Base-by-base conservation (phyloP, 1,140 invertebrate species). In the Drosophila neocordata region DNA sequence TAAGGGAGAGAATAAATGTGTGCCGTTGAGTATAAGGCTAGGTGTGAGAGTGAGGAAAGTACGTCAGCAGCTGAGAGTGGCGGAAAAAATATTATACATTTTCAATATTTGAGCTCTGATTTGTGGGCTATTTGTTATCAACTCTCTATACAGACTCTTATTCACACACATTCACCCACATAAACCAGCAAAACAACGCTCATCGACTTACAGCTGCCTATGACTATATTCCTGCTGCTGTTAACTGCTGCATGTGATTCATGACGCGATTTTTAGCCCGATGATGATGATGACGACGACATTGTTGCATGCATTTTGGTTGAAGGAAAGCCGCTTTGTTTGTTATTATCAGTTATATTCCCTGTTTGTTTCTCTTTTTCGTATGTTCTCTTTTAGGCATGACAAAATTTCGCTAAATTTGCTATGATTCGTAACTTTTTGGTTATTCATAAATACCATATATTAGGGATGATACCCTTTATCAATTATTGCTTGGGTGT, bases 51-150 rank as follows among this genome's bases (percentile, higher is more conserved):
- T 57, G 59, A 13, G 56, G 64, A 38, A 74, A 74, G 55, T 73
- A 79, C 76, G 77, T 77, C 69, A 83, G 79, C 79, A 78, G 75
- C 80, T 76, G 59, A 66, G 13, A 24, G 61, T 61, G 41, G 58
- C 65, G 61, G 73, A 65, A 48, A 27, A 24, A 38, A 18, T 2
- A 24, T 4, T 24, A 41, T 68, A 68, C 65, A 73, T 74, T 59
- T 81, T 87, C 62, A 78, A 65, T 75, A 52, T 69, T 79, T 67
- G 34, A 69, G 69, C 51, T 53, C 61, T 77, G 66, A 70, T 85
- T 73, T 61, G 57, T 65, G 37, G 35, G 37, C 57, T 52, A 35
- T 61, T 15, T 66, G 51, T 75, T 67, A 64, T 69, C 70, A 75
- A 73, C 76, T 56, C 31, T 56, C 22, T 35, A 48, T 9, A 20